A percentile compares a stretch with the other conserved stretches of the same genome.
phyloP scores from a whole-genome alignment of 1,140 invertebrate species.

The Aphis craccivora region DNA sequence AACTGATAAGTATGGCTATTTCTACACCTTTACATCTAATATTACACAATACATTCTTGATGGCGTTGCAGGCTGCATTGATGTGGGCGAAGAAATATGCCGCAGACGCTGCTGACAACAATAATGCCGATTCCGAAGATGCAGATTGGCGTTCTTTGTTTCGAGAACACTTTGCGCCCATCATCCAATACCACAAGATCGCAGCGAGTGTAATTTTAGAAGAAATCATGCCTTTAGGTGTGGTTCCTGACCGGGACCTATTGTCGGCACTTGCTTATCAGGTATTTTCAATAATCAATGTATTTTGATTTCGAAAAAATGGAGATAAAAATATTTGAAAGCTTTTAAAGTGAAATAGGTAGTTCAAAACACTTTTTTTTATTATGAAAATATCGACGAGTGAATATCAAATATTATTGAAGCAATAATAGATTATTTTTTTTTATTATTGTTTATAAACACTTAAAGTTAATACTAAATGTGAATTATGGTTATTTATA shows the following conservation, averaged over 20 bases:
- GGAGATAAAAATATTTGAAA: background rate
- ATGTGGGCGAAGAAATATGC: slow-evolving; percentile 96
- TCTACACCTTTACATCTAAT: too few species aligned
- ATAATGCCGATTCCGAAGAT: slow-evolving; percentile 63
- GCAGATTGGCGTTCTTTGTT: slow-evolving; percentile 74
- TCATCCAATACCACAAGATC: slow-evolving; percentile 94
- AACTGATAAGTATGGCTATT: background rate
- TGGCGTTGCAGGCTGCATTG: slow-evolving; percentile 74
- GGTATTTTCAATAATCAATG: slow-evolving; percentile 69
- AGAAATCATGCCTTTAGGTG: slow-evolving; percentile 85
- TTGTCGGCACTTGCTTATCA: slow-evolving; percentile 92
- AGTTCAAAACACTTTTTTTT: background rate
- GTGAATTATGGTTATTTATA: background rate
- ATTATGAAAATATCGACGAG: background rate
- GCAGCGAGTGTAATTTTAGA: slow-evolving; percentile 91
- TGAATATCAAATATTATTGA: background rate
- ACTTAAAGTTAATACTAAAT: background rate
- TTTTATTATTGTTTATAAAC: background rate
- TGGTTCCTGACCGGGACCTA: slow-evolving; percentile 87
- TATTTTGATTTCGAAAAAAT: background rate
- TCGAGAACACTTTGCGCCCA: slow-evolving; percentile 87
- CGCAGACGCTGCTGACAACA: slow-evolving; percentile 74
- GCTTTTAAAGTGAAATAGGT: background rate
- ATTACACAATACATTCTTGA: background rate
- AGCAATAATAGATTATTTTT: background rate